phyloP scores from a whole-genome alignment of 2,797 vertebrate species.

The Eulemur mongoz region DNA sequence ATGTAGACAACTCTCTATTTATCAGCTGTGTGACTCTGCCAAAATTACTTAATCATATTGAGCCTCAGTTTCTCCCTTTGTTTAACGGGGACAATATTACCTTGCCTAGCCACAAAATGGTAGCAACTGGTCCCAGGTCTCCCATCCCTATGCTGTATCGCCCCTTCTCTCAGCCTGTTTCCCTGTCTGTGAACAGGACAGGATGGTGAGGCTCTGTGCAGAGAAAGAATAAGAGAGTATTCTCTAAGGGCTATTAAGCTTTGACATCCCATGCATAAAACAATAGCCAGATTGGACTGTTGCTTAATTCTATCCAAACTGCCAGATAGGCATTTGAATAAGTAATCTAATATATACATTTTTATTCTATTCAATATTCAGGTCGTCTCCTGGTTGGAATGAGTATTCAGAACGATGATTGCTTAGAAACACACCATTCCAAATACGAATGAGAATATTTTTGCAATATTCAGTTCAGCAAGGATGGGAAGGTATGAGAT shows the following conservation, averaged over 20 bases:
- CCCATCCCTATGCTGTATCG: not conserved
- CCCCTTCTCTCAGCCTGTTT: not conserved
- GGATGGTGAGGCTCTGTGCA: slow-evolving; percentile 21
- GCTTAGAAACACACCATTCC: slow-evolving; percentile 85
- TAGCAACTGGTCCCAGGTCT: not conserved
- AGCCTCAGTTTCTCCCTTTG: not conserved
- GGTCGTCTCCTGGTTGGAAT: slow-evolving; percentile 84
- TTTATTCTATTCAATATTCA: slow-evolving; percentile 87
- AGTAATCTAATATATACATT: slow-evolving; percentile 88
- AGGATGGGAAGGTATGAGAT: slow-evolving; percentile 85
- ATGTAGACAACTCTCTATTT: not conserved
- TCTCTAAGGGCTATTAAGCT: slow-evolving; percentile 72
- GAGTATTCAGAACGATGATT: slow-evolving; percentile 84
- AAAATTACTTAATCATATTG: not conserved
- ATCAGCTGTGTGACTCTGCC: not conserved
- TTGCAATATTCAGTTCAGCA: slow-evolving; percentile 79
- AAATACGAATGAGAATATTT: slow-evolving; percentile 86
- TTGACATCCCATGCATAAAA: slow-evolving; percentile 83
- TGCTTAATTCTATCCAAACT: slow-evolving; percentile 86
- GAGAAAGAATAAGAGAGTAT: slow-evolving; percentile 61
- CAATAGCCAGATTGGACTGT: slow-evolving; percentile 83
- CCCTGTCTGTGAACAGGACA: slow-evolving; percentile 59
- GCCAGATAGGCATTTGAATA: slow-evolving; percentile 87
- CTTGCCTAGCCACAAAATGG: not conserved
- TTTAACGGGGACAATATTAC: not conserved